Conservation (phyloP, 2,797 vertebrate species). For the Lepilemur septentrionalis region DNA sequence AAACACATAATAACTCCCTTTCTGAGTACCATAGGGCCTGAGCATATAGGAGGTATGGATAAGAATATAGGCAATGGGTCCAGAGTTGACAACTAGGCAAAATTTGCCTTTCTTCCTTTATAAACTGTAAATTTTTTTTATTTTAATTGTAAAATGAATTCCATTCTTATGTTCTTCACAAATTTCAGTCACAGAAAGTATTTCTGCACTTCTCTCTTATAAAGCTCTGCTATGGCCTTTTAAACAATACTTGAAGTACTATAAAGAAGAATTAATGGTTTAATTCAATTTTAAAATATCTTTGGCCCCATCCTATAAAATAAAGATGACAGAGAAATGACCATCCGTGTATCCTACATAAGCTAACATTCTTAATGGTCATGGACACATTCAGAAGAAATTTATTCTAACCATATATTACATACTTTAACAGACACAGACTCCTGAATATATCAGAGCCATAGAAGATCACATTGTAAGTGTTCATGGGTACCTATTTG, state of each 20-base stretch:
- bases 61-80: neutral
- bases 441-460: neutral
- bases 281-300: neutral
- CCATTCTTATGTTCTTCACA: neutral
- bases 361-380: neutral
- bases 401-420: neutral
- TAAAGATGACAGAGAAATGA: neutral
- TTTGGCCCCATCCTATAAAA: neutral
- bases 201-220: neutral
- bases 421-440: neutral
- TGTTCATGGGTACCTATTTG: neutral
- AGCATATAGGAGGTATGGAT: accelerated
- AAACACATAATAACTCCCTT: neutral
- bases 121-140: neutral
- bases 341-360: neutral
- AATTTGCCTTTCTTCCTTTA: neutral
- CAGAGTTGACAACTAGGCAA: neutral
- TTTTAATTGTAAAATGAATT: neutral
- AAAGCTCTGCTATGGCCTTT: neutral
- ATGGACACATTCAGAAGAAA: neutral
- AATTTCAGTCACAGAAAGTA: neutral
- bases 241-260: neutral
- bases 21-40: neutral
- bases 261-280: neutral
- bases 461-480: neutral